Base-by-base conservation (phyloP, 2,113 vertebrate genomes). In the Sturnira hondurensis region DNA sequence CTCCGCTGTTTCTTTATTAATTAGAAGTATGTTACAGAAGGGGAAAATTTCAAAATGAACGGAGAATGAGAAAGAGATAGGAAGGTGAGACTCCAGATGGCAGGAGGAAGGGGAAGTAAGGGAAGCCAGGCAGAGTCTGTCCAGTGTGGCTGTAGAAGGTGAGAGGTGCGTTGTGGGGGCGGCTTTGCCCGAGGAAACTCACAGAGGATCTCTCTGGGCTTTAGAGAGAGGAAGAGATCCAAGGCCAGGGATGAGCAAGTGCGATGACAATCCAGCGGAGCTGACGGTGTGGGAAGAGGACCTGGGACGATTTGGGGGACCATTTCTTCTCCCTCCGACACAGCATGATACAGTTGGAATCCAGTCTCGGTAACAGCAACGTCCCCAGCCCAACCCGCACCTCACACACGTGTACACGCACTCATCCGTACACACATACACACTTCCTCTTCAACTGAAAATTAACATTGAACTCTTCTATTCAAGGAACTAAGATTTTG, bases 381-480 rank as follows among this genome's bases (percentile, higher is more conserved):
- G 33, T 0, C 31, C 1, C 31, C 1, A 13, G 24, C 10, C 31
- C n/a, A 12, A 83, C 28, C 80, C 70, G 58, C 26, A 87, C 28
- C 38, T 5, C 28, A 5, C 28, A 68, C 36, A 86, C 31, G 41
- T 38, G 41, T 1, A 20, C 20, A 78, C 45, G n/a, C 36, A 82
- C 19, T 45, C 38, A 77, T 7, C 17, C 52, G 36, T 20, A 87
- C 52, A 84, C 10, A 87, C 15, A 77, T 31, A 38, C 41, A 82
- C 19, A 15, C 74, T 84, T 92, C 56, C 31, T 77, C 87, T 92
- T 91, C 6, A 12, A 88, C 82, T 97, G 86, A 96, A 97, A 98
- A 98, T 97, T 97, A 98, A 98, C 97, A 97, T 97, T 93, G 97
- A 98, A 98, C 96, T 89, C 97, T 97, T 97, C 97, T 97, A 97